phyloP scores from a whole-genome alignment of 1,140 invertebrate species.

The Cherax quadricarinatus region DNA sequence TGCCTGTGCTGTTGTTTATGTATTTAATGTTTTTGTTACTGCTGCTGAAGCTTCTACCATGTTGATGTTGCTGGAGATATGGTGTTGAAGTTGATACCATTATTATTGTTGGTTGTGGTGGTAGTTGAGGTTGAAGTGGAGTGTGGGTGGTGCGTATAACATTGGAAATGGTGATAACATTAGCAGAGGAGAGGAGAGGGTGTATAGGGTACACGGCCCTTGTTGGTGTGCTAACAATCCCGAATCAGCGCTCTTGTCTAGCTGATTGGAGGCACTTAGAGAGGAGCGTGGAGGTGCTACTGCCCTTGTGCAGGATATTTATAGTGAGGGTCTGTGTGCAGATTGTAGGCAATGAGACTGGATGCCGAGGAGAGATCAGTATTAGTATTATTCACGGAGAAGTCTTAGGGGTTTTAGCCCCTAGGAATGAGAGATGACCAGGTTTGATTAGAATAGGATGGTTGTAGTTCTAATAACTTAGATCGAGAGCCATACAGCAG shows the following conservation, averaged over 20 bases:
- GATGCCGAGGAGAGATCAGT: neutral
- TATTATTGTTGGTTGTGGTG: too few relatives aligned
- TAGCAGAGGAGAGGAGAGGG: neutral
- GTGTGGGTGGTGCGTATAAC: too few relatives aligned
- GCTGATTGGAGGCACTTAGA: neutral
- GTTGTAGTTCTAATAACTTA: neutral
- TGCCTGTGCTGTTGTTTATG: too few relatives aligned
- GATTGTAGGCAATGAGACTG: too few relatives aligned
- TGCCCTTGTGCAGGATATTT: neutral
- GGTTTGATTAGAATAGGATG: neutral
- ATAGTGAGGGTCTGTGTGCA: neutral
- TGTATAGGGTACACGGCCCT: neutral
- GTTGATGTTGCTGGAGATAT: too few relatives aligned
- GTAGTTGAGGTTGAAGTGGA: too few relatives aligned
- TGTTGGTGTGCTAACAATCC: neutral
- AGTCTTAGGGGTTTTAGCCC: too few relatives aligned
- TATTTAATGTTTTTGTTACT: too few relatives aligned
- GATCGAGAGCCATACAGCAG: neutral
- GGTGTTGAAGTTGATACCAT: too few relatives aligned
- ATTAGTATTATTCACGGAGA: too few relatives aligned
- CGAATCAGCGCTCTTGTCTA: neutral
- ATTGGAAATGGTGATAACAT: neutral
- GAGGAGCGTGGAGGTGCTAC: neutral
- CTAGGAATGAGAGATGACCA: neutral
- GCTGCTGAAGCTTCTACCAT: too few relatives aligned